Base-by-base conservation (phyloP, 1,140 invertebrate genomes). In the Tetramorium simillimum region DNA sequence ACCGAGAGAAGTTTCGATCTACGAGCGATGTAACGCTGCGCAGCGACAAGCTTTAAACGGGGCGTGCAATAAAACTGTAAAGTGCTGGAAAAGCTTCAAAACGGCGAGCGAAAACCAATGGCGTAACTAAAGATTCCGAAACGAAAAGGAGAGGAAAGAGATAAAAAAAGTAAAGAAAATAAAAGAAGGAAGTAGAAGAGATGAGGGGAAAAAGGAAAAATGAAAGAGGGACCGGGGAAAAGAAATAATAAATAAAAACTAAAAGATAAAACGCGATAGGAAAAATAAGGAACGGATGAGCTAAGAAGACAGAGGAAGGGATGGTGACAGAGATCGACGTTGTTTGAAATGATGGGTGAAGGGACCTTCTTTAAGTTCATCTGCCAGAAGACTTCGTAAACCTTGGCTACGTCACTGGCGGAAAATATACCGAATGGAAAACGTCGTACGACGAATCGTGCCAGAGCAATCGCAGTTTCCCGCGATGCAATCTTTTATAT, bases 401-500 rank as follows among this genome's bases (percentile, higher is more conserved):
- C 40, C 40, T 49, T 73, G 53, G 40, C 28, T 84, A 60, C 80
- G 46, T 82, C 18, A 73, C 37, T 73, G 51, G 51, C 21, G 40
- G n/a, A 18, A 75, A 84, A 84, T 84, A 46, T 75, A 75, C 69
- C 56, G 40, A 73, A 73, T 84, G 69, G 80, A 60, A 84, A 84
- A 75, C 24, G 67, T 67, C 51, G 80, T 24, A 60, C 33, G 21
- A 43, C 56, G 69, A 84, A 60, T 84, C 80, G 69, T 73, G 56
- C 69, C 40, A n/a, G 69, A 73, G 56, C 69, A 75, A 75, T 84
- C 65, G 63, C 51, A 56, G 63, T 56, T 56, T 43, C 24, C 24
- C 24, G 69, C 80, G 43, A 75, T 84, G 69, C 53, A 84, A 84
- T 84, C 69, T 84, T 75, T 84, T 84, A 84, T 73, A 73, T 24